Evolutionary conservation across 2,797 vertebrate species (phyloP).

Genomic region (Microctenopoma steveboyesi): DNA sequence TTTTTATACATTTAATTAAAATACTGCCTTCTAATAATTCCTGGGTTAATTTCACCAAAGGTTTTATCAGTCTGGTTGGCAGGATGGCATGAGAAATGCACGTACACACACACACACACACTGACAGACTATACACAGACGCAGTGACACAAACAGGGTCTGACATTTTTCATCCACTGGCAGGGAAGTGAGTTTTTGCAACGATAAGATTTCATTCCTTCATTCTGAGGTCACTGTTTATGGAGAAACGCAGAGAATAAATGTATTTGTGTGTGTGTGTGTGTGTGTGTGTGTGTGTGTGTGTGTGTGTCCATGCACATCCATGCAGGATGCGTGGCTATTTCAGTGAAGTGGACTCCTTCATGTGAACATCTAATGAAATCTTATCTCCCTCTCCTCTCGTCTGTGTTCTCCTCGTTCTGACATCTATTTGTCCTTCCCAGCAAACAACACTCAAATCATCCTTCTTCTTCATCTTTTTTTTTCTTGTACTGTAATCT

Average conservation of each 20-base stretch:
- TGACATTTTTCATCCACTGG: constrained; percentile 63
- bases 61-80: neutral
- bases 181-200: constrained; percentile 68
- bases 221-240: constrained; percentile 73
- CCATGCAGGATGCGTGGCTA: constrained; percentile 24
- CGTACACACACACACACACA: constrained; percentile 29
- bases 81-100: constrained; percentile 41
- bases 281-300: constrained; percentile 42
- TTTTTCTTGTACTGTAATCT: constrained; percentile 56
- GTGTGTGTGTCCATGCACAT: constrained; percentile 13
- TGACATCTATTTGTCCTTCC: constrained; percentile 68
- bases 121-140: constrained; percentile 49
- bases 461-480: constrained; percentile 27
- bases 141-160: constrained; percentile 59
- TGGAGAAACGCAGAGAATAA: constrained; percentile 29
- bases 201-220: constrained; percentile 81
- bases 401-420: constrained; percentile 31
- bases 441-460: constrained; percentile 63
- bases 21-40: neutral
- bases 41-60: neutral
- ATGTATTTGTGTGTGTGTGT: constrained; percentile 48
- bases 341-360: constrained; percentile 43
- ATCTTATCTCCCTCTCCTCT: constrained; percentile 24
- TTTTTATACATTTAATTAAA: too few species aligned
- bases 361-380: constrained; percentile 49